Conservation (phyloP, 2,888 invertebrate species). For the Caenorhabditis wallacei region DNA sequence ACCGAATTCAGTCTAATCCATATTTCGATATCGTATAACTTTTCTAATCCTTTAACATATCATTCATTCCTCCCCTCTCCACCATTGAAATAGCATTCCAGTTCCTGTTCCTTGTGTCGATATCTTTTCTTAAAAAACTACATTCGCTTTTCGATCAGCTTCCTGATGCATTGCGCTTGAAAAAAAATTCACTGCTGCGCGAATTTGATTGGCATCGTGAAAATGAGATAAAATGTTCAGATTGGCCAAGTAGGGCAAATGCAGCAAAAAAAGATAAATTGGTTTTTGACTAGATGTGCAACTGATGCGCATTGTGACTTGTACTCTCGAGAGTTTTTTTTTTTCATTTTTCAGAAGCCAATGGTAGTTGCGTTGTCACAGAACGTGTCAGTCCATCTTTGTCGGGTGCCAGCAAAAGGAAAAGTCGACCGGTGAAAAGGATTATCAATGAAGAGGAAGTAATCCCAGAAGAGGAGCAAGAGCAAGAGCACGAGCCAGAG, state of each 20-base stretch:
- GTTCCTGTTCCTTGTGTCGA: slow-evolving; percentile 8
- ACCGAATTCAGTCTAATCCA: too few relatives aligned
- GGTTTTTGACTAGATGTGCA: slow-evolving; percentile 2
- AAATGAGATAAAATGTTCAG: slow-evolving; percentile 60
- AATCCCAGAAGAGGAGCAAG: slow-evolving; percentile 42
- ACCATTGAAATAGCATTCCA: neutral
- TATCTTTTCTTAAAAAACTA: slow-evolving; percentile 12
- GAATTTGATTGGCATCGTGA: slow-evolving; percentile 59
- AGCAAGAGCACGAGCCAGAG: neutral
- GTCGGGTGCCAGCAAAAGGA: slow-evolving; percentile 65
- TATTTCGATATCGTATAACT: too few relatives aligned
- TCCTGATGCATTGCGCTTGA: slow-evolving; percentile 18
- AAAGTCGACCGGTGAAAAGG: slow-evolving; percentile 67
- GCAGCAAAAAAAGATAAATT: slow-evolving; percentile 36
- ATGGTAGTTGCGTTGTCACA: slow-evolving; percentile 34
- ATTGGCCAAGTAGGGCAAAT: slow-evolving; percentile 48
- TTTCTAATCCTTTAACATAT: too few relatives aligned
- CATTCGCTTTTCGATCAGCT: slow-evolving; percentile 39
- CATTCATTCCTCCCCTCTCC: too few relatives aligned
- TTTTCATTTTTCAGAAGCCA: slow-evolving; percentile 60
- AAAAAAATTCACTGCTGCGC: slow-evolving; percentile 48
- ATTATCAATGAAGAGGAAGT: slow-evolving; percentile 60
- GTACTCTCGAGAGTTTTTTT: slow-evolving; percentile 4
- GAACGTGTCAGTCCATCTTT: slow-evolving; percentile 60
- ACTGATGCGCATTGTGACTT: neutral